Base-by-base conservation (phyloP, 2,113 vertebrate species). In the Scomber scombrus region DNA sequence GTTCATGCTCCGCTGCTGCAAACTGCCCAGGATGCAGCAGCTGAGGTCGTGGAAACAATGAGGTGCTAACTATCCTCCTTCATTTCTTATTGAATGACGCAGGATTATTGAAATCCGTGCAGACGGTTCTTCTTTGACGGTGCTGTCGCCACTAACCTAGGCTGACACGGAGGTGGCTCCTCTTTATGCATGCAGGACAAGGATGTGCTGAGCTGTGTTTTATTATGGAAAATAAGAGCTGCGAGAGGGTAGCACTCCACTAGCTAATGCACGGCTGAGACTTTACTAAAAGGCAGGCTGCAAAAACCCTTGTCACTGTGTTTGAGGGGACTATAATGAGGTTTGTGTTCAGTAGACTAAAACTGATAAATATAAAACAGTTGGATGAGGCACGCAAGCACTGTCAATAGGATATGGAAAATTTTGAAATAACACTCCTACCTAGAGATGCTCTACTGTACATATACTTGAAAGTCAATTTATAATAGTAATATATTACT, bases 221-320 rank as follows among this genome's bases (percentile, higher is more conserved):
- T 90, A 93, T 91, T 90, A 92, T 91, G 90, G 80, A 90, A 89
- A 94, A 85, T 90, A 88, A 85, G 81, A 81, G 81, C 86, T 58
- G 75, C 21, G 10, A 82, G 80, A 55, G 85, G 75, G 76, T 73
- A 77, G 78, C 83, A 83, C 88, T 87, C 83, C 65, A 71, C 74
- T 66, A 75, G 85, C 85, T 89, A 89, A 82, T 77, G 76, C 84
- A 77, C 54, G 43, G 78, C 60, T 64, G 78, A 80, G 81, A 85
- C 82, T 78, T 71, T 56, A 88, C 75, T 88, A 80, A 90, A 91
- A 89, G 76, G 71, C 62, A 67, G 81, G 13, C 80, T 70, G 63
- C 69, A 70, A 80, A 84, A 85, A 82, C 71, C 77, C 63, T 78
- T 72, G 82, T 84, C 86, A 75, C 66, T n/a, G 66, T 75, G 79